Conservation (phyloP, 2,888 invertebrate genomes). For the Formica aserva region DNA sequence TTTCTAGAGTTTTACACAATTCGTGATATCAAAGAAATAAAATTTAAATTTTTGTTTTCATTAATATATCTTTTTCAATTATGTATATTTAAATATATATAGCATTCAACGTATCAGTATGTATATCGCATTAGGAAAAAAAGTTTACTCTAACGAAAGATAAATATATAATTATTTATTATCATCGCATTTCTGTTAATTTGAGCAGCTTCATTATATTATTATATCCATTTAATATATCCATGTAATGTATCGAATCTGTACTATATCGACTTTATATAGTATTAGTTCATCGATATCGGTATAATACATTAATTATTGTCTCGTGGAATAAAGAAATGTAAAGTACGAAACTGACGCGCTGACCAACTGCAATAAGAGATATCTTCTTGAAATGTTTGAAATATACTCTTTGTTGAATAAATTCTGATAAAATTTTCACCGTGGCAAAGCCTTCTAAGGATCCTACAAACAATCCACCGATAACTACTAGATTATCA, state of each 20-base stretch:
- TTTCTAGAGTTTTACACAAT: background rate
- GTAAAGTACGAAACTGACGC: conserved; percentile 37
- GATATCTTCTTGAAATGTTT: background rate
- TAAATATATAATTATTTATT: background rate
- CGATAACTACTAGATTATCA: background rate
- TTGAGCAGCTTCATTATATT: too few species aligned
- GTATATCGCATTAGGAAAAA: background rate
- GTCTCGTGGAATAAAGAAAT: conserved; percentile 18
- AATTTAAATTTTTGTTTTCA: background rate
- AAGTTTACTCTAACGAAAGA: too few species aligned
- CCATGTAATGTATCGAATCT: background rate
- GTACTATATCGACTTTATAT: background rate
- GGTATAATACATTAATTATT: background rate
- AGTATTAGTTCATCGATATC: background rate
- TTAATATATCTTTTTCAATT: background rate
- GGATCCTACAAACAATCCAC: conserved; percentile 9
- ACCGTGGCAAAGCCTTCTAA: conserved; percentile 30
- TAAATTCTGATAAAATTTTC: background rate
- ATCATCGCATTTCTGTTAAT: background rate
- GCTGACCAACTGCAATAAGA: conserved; percentile 4
- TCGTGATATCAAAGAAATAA: background rate
- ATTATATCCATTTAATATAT: background rate
- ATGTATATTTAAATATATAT: background rate
- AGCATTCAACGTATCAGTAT: background rate
- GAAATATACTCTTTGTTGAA: background rate